Conservation (phyloP, 2,888 invertebrate genomes). For the Boloria euphrosyne region DNA sequence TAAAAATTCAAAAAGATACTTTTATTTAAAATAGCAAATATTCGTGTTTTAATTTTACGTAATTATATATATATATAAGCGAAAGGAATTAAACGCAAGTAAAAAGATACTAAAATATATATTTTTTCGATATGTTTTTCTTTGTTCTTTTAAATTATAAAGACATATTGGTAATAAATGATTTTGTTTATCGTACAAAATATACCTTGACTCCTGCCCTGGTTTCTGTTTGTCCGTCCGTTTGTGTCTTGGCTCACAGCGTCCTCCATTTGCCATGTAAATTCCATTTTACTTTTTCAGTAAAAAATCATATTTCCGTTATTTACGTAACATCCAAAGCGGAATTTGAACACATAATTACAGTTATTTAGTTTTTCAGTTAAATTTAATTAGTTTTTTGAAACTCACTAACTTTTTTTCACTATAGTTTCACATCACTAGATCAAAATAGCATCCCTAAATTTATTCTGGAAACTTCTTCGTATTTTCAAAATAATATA, state of each 20-base stretch:
- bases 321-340: slow-evolving; percentile 53
- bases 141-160: too few relatives aligned
- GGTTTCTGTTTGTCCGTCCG: slow-evolving; percentile 52
- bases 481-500: background rate
- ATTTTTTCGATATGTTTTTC: too few relatives aligned
- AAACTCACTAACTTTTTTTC: background rate
- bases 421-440: background rate
- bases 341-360: slow-evolving; percentile 50
- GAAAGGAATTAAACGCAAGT: too few relatives aligned
- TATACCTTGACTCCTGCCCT: slow-evolving; percentile 66
- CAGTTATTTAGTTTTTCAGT: background rate
- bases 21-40: too few relatives aligned
- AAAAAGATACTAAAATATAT: too few relatives aligned
- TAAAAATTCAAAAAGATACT: too few relatives aligned
- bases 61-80: too few relatives aligned
- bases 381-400: background rate
- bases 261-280: slow-evolving; percentile 76
- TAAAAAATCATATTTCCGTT: slow-evolving; percentile 40
- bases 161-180: too few relatives aligned
- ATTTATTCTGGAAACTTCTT: background rate
- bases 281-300: slow-evolving; percentile 68
- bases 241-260: slow-evolving; percentile 58
- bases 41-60: too few relatives aligned
- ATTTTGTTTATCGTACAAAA: background rate
- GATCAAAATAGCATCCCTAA: background rate